These are phyloP conservation scores for Phrynocephalus vlangalii DNA, from an alignment of 2,797 vertebrate genomes.

Conservation along the genomic window DNA sequence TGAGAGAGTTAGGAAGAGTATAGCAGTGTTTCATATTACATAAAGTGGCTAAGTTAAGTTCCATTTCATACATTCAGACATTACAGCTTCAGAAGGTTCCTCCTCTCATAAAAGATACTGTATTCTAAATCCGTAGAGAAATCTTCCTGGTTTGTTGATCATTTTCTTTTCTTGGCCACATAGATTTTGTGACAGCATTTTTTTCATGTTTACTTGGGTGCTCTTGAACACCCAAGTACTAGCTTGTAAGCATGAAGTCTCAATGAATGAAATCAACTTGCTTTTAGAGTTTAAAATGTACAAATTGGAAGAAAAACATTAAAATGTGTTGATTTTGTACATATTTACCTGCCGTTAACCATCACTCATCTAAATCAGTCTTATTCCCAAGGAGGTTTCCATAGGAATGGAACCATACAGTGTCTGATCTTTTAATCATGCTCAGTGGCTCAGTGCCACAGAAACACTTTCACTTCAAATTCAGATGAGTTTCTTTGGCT, in stretches of 20 bases:
- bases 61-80: not conserved
- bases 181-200: not conserved
- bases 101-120: not conserved
- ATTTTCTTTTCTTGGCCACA: not conserved
- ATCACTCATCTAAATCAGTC: not conserved
- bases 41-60: not conserved
- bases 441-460: not conserved
- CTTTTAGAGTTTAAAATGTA: not conserved
- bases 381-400: not conserved
- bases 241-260: not conserved
- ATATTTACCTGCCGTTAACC: not conserved
- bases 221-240: not conserved
- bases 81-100: not conserved
- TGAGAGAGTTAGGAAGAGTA: not conserved
- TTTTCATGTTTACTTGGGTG: not conserved
- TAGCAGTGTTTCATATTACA: not conserved
- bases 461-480: not conserved
- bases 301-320: not conserved
- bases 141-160: not conserved
- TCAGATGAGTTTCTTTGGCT: not conserved
- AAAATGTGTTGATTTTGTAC: not conserved
- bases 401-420: not conserved
- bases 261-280: not conserved
- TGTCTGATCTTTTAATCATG: not conserved
- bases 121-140: not conserved